Conservation (phyloP, 2,797 vertebrate species). For the Parauchenoglanis punctatus region DNA sequence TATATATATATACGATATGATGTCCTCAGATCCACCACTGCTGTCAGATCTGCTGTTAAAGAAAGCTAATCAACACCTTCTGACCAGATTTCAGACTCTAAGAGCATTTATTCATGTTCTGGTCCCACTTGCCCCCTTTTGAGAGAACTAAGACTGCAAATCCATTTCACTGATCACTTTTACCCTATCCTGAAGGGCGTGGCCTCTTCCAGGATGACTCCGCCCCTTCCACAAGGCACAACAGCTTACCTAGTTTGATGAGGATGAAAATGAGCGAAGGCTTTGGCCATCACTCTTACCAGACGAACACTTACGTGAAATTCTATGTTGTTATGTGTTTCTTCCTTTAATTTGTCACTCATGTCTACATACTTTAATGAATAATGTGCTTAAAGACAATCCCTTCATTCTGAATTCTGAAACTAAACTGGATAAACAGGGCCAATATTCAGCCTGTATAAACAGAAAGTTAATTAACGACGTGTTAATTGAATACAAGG, state of each 20-base stretch:
- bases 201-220: background rate
- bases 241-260: too few relatives aligned
- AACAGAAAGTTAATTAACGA: conserved; percentile 93
- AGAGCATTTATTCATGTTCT: background rate
- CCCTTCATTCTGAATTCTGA: conserved; percentile 38
- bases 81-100: background rate
- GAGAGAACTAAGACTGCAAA: background rate
- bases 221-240: background rate
- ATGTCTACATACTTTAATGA: background rate
- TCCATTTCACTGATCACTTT: background rate
- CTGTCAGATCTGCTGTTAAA: background rate
- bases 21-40: background rate
- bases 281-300: background rate
- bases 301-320: too few relatives aligned
- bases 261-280: background rate
- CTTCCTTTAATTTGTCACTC: background rate
- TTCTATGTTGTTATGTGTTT: background rate
- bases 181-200: background rate
- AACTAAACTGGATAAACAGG: conserved; percentile 69
- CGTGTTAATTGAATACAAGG: conserved; percentile 97
- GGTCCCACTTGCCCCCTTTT: background rate
- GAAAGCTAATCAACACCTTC: background rate
- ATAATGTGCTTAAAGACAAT: background rate
- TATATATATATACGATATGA: background rate
- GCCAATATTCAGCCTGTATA: conserved; percentile 79